A percentile compares a stretch with the other conserved stretches of the same genome.
phyloP scores from a whole-genome alignment of 2,797 vertebrate genomes.

The Pseudochirops corinnae region DNA sequence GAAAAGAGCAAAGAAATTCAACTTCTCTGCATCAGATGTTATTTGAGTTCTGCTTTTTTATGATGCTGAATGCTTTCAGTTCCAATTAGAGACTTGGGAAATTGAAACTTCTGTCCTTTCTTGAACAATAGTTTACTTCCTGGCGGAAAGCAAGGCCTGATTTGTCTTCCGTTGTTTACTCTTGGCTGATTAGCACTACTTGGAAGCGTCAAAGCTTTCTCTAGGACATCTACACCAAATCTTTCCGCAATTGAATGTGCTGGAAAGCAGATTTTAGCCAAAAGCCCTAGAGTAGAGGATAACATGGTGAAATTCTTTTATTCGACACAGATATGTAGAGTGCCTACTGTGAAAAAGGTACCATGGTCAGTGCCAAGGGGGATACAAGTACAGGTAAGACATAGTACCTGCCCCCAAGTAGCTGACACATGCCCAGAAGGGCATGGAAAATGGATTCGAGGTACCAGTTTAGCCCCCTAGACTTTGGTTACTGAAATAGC shows the following conservation, averaged over 20 bases:
- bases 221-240: constrained; percentile 16
- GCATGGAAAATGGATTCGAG: not conserved
- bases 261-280: constrained; percentile 12
- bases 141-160: constrained; percentile 46
- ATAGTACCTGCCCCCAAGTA: not conserved
- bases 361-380: not conserved
- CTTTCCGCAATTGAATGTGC: constrained; percentile 33
- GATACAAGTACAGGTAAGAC: not conserved
- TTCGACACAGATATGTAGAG: not conserved
- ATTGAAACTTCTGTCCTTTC: not conserved
- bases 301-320: not conserved
- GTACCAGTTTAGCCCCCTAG: not conserved
- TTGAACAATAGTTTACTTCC: constrained; percentile 66
- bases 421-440: not conserved
- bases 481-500: constrained; percentile 67
- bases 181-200: constrained; percentile 44
- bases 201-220: not conserved
- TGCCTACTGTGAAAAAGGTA: not conserved
- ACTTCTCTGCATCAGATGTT: not conserved
- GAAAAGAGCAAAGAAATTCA: not conserved
- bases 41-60: constrained; percentile 22
- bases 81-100: constrained; percentile 34
- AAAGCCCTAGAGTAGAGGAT: not conserved
- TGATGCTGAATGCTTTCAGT: not conserved
- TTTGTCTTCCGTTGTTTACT: constrained; percentile 62